These are phyloP conservation scores for Eurystomus gularis DNA, from an alignment of 2,113 vertebrate species.

Conservation along the genomic window DNA sequence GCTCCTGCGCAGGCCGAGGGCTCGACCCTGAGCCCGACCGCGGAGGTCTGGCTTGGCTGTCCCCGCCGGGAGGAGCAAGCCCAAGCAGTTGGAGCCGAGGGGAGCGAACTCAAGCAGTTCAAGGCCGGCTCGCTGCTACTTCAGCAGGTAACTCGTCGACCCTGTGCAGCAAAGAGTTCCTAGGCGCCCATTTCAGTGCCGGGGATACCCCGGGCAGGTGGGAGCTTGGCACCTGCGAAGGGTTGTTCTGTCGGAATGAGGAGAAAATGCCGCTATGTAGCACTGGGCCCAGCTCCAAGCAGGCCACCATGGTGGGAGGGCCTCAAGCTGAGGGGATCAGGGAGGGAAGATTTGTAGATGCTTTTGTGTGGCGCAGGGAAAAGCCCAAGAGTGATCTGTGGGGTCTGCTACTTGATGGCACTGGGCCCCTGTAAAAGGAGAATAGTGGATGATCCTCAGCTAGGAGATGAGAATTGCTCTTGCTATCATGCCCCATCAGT, in stretches of 20 bases:
- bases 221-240: too few species aligned
- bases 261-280: rapidly evolving
- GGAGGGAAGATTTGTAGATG: rapidly evolving
- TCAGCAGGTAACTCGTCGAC: too few species aligned
- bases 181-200: rapidly evolving
- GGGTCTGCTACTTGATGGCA: neutral
- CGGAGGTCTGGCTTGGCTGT: too few species aligned
- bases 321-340: too few species aligned
- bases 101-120: neutral
- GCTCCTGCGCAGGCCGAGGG: too few species aligned
- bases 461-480: neutral
- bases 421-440: neutral
- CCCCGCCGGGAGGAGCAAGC: too few species aligned
- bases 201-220: too few species aligned
- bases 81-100: too few species aligned
- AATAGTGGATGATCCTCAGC: neutral
- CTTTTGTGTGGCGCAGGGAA: neutral
- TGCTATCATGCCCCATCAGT: too few species aligned
- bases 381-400: too few species aligned
- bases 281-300: too few species aligned
- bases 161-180: neutral
- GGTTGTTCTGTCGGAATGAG: neutral
- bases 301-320: rapidly evolving
- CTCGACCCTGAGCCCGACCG: too few species aligned
- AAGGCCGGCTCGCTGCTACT: neutral